Base-by-base conservation (phyloP, 1,140 invertebrate species). In the Drosophila baimaii region DNA sequence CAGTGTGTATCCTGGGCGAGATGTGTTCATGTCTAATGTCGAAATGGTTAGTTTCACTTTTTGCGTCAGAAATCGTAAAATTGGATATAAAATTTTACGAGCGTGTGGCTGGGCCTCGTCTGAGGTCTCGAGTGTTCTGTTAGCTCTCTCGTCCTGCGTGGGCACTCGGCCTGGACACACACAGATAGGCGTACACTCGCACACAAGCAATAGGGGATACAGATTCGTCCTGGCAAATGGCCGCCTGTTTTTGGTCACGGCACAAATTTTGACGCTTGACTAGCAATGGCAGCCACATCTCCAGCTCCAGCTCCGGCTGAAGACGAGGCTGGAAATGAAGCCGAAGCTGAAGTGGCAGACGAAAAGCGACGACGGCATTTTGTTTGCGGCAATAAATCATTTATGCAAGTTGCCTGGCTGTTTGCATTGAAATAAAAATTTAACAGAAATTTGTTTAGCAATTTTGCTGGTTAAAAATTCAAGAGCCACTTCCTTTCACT, bases 61-160 rank as follows among this genome's bases (percentile, higher is more conserved):
- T 89, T 89, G 80, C 84, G 84, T 89, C 81, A 89, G 80, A 89
- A 89, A 89, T 89, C 84, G 84, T 89, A 89, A 89, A 89, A 89
- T 89, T 89, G 80, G 84, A 90, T 89, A 89, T 89, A 89, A 89
- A 89, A 89, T 89, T 89, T 89, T 89, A 89, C 84, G 84, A 89
- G 84, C 80, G 84, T 88, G 77, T 77, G 83, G 79, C 79, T 79
- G 73, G 59, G 56, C 62, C 76, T 74, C 72, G 66, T 83, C 80
- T 75, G 8, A 64, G n/a, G 21, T 39, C 59, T 77, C 63, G 71
- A 79, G 77, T 74, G 79, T 78, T 84, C 82, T 85, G 82, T 81
- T 81, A 69, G 73, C 64, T 84, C 29, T 84, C 66, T 65, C 47
- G 54, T 75, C 41, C 41, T 72, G 54, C 62, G 78, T 66, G 46